Evolutionary conservation across 2,113 vertebrate species (phyloP).

Genomic region (Oryzias melastigma): DNA sequence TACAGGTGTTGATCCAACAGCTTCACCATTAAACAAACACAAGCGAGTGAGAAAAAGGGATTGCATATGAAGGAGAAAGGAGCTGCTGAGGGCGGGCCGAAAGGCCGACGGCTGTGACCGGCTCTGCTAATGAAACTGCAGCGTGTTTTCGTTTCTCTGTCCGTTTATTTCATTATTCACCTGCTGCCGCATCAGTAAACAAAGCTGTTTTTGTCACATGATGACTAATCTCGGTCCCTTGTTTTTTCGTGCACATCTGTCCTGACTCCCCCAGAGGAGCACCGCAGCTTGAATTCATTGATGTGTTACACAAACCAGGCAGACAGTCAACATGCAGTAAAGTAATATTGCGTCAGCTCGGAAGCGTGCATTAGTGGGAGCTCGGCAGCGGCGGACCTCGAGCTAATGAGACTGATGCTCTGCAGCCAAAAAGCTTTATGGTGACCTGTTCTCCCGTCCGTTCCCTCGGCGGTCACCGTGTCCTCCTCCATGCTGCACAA

Average conservation of each 20-base stretch:
- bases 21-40: conserved; percentile 19
- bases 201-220: conserved; percentile 39
- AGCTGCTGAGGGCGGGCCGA: conserved; percentile 18
- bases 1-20: conserved; percentile 10
- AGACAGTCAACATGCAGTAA: not conserved
- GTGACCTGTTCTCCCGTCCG: conserved; percentile 5
- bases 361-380: not conserved
- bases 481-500: not conserved
- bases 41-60: not conserved
- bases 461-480: not conserved
- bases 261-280: not conserved
- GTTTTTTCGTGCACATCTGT: conserved; percentile 17
- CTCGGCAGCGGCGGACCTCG: not conserved
- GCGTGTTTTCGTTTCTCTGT: conserved; percentile 27
- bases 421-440: not conserved
- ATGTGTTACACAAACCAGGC: not conserved
- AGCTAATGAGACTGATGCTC: conserved; percentile 15
- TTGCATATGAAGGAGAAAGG: conserved; percentile 6
- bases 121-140: conserved; percentile 30
- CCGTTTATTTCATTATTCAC: conserved; percentile 55
- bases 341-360: not conserved
- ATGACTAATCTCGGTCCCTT: conserved; percentile 33
- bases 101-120: conserved; percentile 4
- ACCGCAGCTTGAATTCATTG: not conserved
- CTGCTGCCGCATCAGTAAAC: conserved; percentile 24